phyloP scores from a whole-genome alignment of 2,113 vertebrate genomes.

The Tricholaema leucomelas region DNA sequence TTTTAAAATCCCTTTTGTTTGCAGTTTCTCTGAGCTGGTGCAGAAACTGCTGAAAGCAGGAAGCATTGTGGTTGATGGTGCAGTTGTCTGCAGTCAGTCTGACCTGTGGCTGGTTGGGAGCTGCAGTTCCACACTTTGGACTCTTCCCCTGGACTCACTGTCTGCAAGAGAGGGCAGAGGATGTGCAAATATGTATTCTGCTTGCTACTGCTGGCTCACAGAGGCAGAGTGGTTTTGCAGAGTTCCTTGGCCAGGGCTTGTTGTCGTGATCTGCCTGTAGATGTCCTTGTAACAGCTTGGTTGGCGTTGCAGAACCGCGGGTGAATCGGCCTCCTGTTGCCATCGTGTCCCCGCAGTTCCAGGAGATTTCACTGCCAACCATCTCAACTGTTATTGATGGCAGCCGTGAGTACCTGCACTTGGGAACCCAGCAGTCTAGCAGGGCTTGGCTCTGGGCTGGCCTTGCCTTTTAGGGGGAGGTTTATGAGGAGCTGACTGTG shows the following conservation, averaged over 20 bases:
- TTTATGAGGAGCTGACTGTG: neutral
- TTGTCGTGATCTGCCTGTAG: neutral
- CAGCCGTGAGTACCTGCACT: conserved; percentile 86
- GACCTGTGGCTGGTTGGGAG: neutral
- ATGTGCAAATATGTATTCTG: neutral
- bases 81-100: neutral
- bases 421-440: neutral
- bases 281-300: neutral
- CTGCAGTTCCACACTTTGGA: neutral
- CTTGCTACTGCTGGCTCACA: neutral
- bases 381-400: conserved; percentile 96
- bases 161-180: neutral
- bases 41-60: neutral
- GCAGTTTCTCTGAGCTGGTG: neutral
- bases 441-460: neutral
- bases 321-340: conserved; percentile 93
- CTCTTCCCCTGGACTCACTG: neutral
- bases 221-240: neutral
- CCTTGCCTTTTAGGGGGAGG: neutral
- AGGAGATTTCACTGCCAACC: conserved; percentile 94
- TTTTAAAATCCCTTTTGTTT: neutral
- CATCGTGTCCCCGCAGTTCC: conserved; percentile 90
- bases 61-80: neutral
- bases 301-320: conserved; percentile 85
- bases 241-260: neutral